phyloP scores from a whole-genome alignment of 2,797 vertebrate species.

The Periparus ater region DNA sequence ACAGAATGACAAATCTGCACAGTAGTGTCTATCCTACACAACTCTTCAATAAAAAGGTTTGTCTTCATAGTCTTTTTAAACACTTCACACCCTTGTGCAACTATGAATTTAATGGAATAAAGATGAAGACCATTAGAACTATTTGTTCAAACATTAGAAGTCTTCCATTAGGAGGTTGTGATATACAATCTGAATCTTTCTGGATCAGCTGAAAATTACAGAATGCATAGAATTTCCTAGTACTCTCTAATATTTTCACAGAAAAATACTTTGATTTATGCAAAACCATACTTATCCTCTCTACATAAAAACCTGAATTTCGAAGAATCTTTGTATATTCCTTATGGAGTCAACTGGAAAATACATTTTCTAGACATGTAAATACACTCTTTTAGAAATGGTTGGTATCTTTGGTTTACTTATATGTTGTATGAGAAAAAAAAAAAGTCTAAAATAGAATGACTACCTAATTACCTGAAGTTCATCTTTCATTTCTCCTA shows the following conservation, averaged over 20 bases:
- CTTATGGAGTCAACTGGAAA: background rate
- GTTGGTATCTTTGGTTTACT: constrained; percentile 58
- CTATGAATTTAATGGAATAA: constrained; percentile 3
- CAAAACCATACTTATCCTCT: background rate
- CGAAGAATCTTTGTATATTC: background rate
- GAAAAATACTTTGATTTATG: background rate
- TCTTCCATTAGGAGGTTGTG: background rate
- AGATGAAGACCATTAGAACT: background rate
- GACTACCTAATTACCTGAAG: constrained; percentile 16
- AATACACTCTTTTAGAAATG: background rate
- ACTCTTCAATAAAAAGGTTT: background rate
- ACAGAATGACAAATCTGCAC: background rate
- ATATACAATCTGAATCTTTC: background rate
- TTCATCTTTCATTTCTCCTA: constrained; percentile 6
- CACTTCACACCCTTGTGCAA: background rate
- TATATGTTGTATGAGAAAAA: background rate
- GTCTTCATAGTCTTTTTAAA: background rate
- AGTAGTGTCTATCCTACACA: background rate
- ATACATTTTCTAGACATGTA: background rate
- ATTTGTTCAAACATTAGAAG: background rate
- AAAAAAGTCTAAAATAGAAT: background rate
- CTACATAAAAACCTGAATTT: background rate
- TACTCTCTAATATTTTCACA: background rate
- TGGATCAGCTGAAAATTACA: background rate
- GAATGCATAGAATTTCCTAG: background rate